These are phyloP conservation scores for Neodiprion fabricii DNA, from an alignment of 1,140 invertebrate species.

Conservation along the genomic window DNA sequence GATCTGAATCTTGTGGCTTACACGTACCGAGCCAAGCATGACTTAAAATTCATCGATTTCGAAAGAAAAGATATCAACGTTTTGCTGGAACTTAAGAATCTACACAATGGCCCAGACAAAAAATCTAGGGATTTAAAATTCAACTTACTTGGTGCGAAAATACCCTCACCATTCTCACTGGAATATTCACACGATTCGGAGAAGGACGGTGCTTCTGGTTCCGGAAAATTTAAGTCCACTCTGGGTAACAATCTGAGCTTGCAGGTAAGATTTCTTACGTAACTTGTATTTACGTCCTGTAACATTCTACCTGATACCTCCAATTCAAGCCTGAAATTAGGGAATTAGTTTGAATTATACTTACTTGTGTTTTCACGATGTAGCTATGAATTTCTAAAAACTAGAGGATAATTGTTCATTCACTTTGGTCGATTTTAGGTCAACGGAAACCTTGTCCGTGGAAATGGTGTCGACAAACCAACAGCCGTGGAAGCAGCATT, in stretches of 20 bases:
- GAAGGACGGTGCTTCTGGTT: constrained; percentile 1
- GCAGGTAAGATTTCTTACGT: constrained; percentile 33
- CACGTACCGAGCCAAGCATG: constrained; percentile 51
- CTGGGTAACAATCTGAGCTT: constrained; percentile 41
- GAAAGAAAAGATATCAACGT: constrained; percentile 47
- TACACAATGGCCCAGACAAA: constrained; percentile 38
- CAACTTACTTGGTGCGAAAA: constrained; percentile 46
- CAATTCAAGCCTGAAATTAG: constrained; percentile 36
- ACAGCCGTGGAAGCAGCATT: constrained; percentile 44
- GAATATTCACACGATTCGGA: constrained; percentile 27
- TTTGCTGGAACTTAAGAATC: constrained; percentile 39
- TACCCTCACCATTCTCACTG: constrained; percentile 49
- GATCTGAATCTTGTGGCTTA: constrained; percentile 50
- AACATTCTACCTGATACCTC: background rate
- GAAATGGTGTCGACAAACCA: constrained; percentile 49
- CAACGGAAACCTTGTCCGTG: constrained; percentile 56
- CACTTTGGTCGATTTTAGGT: constrained; percentile 38
- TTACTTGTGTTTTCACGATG: constrained; percentile 21
- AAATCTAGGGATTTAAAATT: constrained; percentile 36
- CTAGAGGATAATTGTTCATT: constrained; percentile 1
- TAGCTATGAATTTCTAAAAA: constrained; percentile 19
- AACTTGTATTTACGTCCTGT: too few relatives aligned
- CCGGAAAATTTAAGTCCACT: constrained; percentile 38
- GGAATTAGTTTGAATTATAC: constrained; percentile 30
- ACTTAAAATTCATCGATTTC: constrained; percentile 45